Conservation (phyloP, 2,888 invertebrate species). For the Myathropa florea region DNA sequence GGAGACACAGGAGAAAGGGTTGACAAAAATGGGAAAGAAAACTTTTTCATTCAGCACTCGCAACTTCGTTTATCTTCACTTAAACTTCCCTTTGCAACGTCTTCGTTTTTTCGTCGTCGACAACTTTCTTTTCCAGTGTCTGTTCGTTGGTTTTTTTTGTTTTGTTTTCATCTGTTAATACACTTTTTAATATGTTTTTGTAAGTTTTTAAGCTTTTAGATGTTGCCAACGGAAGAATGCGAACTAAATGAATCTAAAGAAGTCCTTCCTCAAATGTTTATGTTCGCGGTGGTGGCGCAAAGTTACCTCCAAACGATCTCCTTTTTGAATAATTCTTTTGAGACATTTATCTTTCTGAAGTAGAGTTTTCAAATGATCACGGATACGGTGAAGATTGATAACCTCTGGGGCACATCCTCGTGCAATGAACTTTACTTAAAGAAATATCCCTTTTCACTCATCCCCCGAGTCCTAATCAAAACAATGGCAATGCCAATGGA, state of each 20-base stretch:
- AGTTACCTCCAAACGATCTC: neutral
- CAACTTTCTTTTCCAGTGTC: neutral
- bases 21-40: neutral
- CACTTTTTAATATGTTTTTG: slow-evolving; percentile 67
- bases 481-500: slow-evolving; percentile 13
- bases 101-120: slow-evolving; percentile 5
- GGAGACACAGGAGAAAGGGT: neutral
- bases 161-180: slow-evolving; percentile 51
- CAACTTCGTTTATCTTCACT: neutral
- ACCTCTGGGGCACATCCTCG: neutral
- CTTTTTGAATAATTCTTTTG: neutral
- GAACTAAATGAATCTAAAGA: slow-evolving; percentile 57
- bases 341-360: neutral
- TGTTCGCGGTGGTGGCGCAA: neutral
- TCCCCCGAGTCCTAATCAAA: slow-evolving; percentile 43
- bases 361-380: too few species aligned
- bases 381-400: too few species aligned
- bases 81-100: neutral
- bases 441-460: slow-evolving; percentile 35
- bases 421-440: neutral
- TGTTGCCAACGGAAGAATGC: slow-evolving; percentile 28
- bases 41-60: slow-evolving; percentile 1
- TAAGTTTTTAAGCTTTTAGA: slow-evolving; percentile 60
- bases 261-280: slow-evolving; percentile 22
- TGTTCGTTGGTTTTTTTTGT: neutral